phyloP scores from a whole-genome alignment of 2,113 vertebrate genomes.

The Tetrao urogallus region DNA sequence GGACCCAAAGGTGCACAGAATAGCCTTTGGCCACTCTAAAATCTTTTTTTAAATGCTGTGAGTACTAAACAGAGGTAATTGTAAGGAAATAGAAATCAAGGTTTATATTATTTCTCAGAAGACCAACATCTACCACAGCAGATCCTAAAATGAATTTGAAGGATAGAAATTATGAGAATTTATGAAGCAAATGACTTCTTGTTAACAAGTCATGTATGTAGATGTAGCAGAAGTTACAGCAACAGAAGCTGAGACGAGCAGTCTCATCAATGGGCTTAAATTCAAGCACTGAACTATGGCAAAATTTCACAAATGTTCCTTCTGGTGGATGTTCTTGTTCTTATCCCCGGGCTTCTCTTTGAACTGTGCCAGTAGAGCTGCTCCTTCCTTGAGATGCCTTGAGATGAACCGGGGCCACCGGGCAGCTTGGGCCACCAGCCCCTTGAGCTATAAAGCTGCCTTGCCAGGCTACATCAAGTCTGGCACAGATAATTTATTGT shows the following conservation, averaged over 20 bases:
- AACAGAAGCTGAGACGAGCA: neutral
- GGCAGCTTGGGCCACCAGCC: neutral
- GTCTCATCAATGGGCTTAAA: neutral
- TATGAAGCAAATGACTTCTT: neutral
- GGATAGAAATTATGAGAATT: slow-evolving; percentile 15
- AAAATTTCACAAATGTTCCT: neutral
- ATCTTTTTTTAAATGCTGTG: slow-evolving; percentile 25
- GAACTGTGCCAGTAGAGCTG: neutral
- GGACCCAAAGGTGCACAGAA: slow-evolving; percentile 55
- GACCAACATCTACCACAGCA: slow-evolving; percentile 28
- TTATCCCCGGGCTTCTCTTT: neutral
- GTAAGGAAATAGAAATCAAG: slow-evolving; percentile 43
- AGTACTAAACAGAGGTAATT: slow-evolving; percentile 50
- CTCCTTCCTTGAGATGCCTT: neutral
- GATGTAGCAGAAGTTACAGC: neutral
- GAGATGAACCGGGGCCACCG: neutral
- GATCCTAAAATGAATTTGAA: slow-evolving; percentile 53
- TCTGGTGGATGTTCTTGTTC: neutral
- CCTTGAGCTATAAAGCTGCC: neutral
- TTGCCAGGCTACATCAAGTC: neutral
- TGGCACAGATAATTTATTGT: slow-evolving; percentile 15
- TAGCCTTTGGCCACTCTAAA: slow-evolving; percentile 43
- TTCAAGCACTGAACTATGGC: neutral
- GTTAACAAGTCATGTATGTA: neutral
- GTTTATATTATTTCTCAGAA: slow-evolving; percentile 41